phyloP scores from a whole-genome alignment of 2,888 invertebrate genomes.

The Melangyna quadrimaculata region DNA sequence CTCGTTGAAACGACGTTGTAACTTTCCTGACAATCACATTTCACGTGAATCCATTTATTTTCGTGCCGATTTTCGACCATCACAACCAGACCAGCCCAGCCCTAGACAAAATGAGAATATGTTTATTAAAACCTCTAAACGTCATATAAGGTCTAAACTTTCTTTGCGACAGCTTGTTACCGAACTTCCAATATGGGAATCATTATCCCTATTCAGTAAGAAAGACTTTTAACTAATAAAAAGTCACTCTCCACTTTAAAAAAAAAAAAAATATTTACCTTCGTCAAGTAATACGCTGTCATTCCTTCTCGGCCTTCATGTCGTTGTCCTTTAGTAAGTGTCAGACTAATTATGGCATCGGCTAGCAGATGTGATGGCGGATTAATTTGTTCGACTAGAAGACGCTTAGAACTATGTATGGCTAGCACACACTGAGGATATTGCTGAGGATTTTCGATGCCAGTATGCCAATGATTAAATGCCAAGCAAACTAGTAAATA shows the following conservation, averaged over 20 bases:
- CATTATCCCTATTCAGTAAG: too few relatives aligned
- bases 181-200: too few relatives aligned
- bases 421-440: constrained; percentile 96
- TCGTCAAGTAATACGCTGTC: constrained; percentile 97
- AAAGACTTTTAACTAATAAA: not conserved
- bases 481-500: constrained; percentile 95
- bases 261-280: constrained; percentile 81
- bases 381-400: constrained; percentile 92
- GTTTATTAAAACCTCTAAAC: not conserved
- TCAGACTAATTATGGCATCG: constrained; percentile 95
- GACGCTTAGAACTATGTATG: constrained; percentile 95
- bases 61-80: constrained; percentile 98
- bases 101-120: constrained; percentile 80
- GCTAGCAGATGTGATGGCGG: constrained; percentile 93
- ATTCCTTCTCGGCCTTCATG: constrained; percentile 97
- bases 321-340: constrained; percentile 92
- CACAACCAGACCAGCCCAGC: constrained; percentile 97
- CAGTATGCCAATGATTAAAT: constrained; percentile 98
- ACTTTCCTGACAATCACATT: constrained; percentile 98
- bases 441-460: constrained; percentile 88
- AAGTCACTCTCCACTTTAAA: not conserved
- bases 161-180: too few relatives aligned
- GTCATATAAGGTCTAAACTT: too few relatives aligned
- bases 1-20: constrained; percentile 98
- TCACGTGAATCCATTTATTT: constrained; percentile 97